Conservation (phyloP, 2,797 vertebrate genomes). For the Parambassis ranga region DNA sequence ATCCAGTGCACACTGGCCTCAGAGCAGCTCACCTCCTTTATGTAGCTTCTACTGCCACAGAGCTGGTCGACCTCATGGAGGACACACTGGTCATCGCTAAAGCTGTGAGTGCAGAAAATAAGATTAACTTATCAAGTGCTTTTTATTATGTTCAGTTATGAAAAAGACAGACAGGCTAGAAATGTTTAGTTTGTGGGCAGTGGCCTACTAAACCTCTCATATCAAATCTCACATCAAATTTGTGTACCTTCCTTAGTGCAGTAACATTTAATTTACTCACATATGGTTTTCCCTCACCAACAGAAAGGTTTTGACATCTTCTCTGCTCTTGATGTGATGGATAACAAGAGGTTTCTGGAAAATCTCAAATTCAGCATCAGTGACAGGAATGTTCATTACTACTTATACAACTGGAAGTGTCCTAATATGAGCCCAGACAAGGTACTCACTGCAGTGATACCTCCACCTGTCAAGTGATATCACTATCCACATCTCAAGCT, state of each 20-base stretch:
- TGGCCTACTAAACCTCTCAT: no score
- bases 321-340: slow-evolving; percentile 91
- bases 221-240: no score
- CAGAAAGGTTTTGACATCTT: slow-evolving; percentile 84
- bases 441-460: slow-evolving; percentile 69
- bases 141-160: no score
- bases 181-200: no score
- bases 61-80: slow-evolving; percentile 86
- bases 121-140: no score
- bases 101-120: slow-evolving; percentile 79
- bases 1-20: slow-evolving; percentile 86
- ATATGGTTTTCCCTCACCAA: background rate
- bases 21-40: slow-evolving; percentile 90
- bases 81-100: slow-evolving; percentile 91
- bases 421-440: slow-evolving; percentile 89
- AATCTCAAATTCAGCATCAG: slow-evolving; percentile 91
- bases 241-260: no score
- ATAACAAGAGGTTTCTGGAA: slow-evolving; percentile 90
- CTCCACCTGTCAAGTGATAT: background rate
- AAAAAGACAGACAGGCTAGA: no score
- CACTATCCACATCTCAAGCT: background rate
- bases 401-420: slow-evolving; percentile 98
- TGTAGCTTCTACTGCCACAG: slow-evolving; percentile 82
- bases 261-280: no score
- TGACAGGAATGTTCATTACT: slow-evolving; percentile 88